Conservation (phyloP, 35 echinoderm and acorn worm genomes). For the Apostichopus californicus region DNA sequence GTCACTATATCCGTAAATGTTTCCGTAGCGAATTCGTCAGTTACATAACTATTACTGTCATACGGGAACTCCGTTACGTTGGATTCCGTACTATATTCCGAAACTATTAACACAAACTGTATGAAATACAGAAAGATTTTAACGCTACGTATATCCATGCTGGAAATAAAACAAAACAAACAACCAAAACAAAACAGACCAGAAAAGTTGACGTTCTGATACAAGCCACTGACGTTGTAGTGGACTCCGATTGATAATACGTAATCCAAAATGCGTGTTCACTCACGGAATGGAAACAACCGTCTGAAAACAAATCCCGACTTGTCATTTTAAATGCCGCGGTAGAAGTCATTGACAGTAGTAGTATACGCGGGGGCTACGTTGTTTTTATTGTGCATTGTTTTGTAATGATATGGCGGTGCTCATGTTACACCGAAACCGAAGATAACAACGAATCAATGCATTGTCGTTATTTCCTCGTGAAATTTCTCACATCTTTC, state of each 20-base stretch:
- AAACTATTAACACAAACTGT: not conserved
- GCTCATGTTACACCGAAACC: not conserved
- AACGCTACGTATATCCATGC: not conserved
- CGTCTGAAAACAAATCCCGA: not conserved
- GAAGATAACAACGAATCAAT: not conserved
- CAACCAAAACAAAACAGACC: too few relatives aligned
- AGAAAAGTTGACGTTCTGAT: too few relatives aligned
- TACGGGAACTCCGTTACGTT: not conserved
- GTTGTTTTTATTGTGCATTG: not conserved
- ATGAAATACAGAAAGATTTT: not conserved
- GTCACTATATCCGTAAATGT: slow-evolving; percentile 40
- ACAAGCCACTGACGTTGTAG: too few relatives aligned
- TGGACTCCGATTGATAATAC: too few relatives aligned
- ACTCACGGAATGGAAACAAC: not conserved
- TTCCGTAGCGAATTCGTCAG: slow-evolving; percentile 37
- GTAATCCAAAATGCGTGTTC: slow-evolving; percentile 1
- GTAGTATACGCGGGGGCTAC: not conserved
- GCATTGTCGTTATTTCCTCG: not conserved
- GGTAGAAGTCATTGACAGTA: not conserved
- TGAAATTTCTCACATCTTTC: not conserved
- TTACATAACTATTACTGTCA: not conserved
- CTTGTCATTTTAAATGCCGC: not conserved
- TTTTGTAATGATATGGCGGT: not conserved
- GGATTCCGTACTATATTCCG: not conserved
- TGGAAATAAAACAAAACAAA: not conserved